Percentiles rank a stretch among this genome's conserved stretches.
phyloP scores from a whole-genome alignment of 2,113 vertebrate genomes.

The Gorsachius goisagi region DNA sequence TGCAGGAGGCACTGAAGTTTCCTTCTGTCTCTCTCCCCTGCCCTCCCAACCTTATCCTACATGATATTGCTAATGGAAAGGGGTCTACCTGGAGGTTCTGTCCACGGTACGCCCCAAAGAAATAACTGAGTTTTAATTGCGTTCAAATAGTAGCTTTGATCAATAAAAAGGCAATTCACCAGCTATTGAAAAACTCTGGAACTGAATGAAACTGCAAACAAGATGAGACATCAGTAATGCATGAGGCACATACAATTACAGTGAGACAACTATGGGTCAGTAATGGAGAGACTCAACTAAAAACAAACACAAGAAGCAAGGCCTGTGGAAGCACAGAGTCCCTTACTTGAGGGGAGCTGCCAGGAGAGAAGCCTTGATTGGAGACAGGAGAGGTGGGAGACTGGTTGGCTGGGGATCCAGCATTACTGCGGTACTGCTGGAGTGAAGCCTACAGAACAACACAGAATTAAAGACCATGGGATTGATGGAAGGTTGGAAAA shows the following conservation, averaged over 20 bases:
- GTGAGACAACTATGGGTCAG: conserved; percentile 34
- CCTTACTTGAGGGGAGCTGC: conserved; percentile 99
- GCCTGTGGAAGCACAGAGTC: conserved; percentile 73
- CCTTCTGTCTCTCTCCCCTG: not conserved
- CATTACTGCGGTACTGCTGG: conserved; percentile 98
- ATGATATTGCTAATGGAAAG: accelerated
- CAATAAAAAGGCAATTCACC: not conserved
- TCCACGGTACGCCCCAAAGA: not conserved
- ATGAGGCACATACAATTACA: conserved; percentile 62
- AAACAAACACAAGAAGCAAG: conserved; percentile 55
- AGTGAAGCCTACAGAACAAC: conserved; percentile 87
- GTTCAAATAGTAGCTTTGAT: not conserved
- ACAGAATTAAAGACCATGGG: conserved; percentile 74
- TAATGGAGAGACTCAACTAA: conserved; percentile 15
- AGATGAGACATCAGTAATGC: conserved; percentile 56
- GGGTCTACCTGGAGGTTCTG: not conserved
- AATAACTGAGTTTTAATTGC: not conserved
- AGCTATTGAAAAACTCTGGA: not conserved
- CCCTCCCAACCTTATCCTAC: not conserved
- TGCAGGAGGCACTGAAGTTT: not conserved
- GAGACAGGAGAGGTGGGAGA: conserved; percentile 99
- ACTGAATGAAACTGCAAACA: not conserved
- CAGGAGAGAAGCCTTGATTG: conserved; percentile 99
- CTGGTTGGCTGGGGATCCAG: conserved; percentile 98
- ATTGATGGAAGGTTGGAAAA: not conserved